Conservation (phyloP, 2,113 vertebrate species). For the Oenanthe oenanthe region DNA sequence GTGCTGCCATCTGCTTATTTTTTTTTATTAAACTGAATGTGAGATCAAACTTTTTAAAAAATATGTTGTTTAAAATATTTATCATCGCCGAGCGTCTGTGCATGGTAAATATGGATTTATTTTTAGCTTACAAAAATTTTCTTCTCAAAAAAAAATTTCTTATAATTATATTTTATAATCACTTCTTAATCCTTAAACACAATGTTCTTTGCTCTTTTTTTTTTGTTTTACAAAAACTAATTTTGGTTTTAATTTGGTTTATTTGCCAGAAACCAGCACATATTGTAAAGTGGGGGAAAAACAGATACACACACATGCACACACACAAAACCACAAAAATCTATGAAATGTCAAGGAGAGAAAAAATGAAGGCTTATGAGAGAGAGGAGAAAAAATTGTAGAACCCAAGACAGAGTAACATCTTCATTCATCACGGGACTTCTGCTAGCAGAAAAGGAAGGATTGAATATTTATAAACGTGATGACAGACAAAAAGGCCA, state of each 20-base stretch:
- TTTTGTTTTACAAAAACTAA: not conserved
- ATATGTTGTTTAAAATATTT: constrained; percentile 38
- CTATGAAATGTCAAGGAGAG: not conserved
- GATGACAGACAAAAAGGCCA: not conserved
- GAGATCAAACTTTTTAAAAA: not conserved
- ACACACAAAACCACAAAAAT: not conserved
- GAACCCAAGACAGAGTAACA: not conserved
- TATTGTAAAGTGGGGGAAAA: not conserved
- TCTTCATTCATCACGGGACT: not conserved
- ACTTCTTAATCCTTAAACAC: not conserved
- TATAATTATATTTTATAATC: not conserved
- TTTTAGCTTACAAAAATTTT: not conserved
- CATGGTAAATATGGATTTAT: not conserved
- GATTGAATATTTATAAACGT: not conserved
- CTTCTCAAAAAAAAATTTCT: not conserved
- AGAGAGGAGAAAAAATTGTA: not conserved
- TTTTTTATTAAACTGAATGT: constrained; percentile 23
- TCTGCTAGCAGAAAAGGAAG: not conserved
- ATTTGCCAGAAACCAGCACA: not conserved
- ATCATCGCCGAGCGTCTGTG: not conserved
- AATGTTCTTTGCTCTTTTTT: not conserved
- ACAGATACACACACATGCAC: not conserved
- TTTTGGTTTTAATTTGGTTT: not conserved
- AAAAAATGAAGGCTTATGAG: not conserved
- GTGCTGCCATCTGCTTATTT: constrained; percentile 61